Evolutionary conservation across 2,113 vertebrate species (phyloP), one percentile per base, ranked within the genome.

Genomic region (Tautogolabrus adspersus): DNA sequence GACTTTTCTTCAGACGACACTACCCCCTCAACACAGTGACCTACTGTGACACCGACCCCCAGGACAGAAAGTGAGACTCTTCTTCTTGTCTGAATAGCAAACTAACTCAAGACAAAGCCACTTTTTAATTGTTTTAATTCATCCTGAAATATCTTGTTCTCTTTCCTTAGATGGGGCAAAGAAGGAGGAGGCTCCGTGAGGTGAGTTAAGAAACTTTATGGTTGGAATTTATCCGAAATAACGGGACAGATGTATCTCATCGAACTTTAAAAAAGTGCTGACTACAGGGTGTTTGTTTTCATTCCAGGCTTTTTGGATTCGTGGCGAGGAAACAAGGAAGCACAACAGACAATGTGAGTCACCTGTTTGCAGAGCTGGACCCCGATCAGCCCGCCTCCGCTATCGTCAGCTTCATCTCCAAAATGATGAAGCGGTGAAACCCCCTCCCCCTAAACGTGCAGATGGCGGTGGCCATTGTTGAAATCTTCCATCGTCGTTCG

Each of bases 271-370:
- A 34, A 34, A 34, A 34, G 30, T 34, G 30, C 30, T 34, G 30
- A 34, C 30, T 34, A 4, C 7, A 23, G 47, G 37, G 2, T 22
- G 16, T 16, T 86, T 16, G 61, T 10, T 3, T 15, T 34, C 6
- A 34, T 34, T 6, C 22, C 78, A 99, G 98, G 91, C 94, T 99
- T 70, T 99, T 99, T 0, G 98, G 97, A 74, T 99, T 99, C 0
- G 97, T 99, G 56, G 98, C 98, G 37, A 92, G 97, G 88, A 99
- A 99, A 91, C 97, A 98, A 93, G 98, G 97, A 91, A 99, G 98
- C 93, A 97, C 96, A 90, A 98, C 97, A 8, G 98, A 99, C 95
- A 99, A 99, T 10, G 93, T 98, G 77, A 98, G 97, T 90, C 98
- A 99, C 93, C 96, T 99, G 87, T 99, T 99, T 15, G 97, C 98